Conservation (phyloP, 1,140 invertebrate genomes). For the Prorops nasuta region DNA sequence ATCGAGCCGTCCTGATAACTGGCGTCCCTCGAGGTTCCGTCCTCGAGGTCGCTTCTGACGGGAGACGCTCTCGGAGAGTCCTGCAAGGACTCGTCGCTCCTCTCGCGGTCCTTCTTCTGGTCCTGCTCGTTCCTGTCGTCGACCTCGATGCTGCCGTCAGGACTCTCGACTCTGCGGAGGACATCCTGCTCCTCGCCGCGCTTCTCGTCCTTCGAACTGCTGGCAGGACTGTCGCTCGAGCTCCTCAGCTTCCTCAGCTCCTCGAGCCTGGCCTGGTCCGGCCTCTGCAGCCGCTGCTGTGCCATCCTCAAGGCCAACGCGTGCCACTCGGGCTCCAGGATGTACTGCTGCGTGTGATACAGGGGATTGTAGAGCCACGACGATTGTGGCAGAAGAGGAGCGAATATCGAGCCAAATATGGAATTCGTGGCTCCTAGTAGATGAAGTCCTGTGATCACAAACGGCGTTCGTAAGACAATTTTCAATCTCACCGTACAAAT, state of each 20-base stretch:
- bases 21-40: slow-evolving; percentile 27
- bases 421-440: slow-evolving; percentile 49
- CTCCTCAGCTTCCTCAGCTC: slow-evolving; percentile 44
- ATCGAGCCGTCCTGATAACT: slow-evolving; percentile 33
- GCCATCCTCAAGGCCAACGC: slow-evolving; percentile 50
- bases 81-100: slow-evolving; percentile 47
- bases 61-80: slow-evolving; percentile 43
- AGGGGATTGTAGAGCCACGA: slow-evolving; percentile 52
- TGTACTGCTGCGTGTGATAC: slow-evolving; percentile 51
- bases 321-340: slow-evolving; percentile 46
- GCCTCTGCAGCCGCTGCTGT: slow-evolving; percentile 50
- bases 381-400: slow-evolving; percentile 48
- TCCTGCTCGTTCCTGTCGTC: slow-evolving; percentile 45
- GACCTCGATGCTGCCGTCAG: slow-evolving; percentile 52
- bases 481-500: no score
- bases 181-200: slow-evolving; percentile 27
- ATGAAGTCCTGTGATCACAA: slow-evolving; percentile 42
- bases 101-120: slow-evolving; percentile 30
- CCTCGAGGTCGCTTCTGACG: slow-evolving; percentile 35
- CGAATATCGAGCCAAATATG: slow-evolving; percentile 52
- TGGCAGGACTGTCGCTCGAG: slow-evolving; percentile 39
- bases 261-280: slow-evolving; percentile 43
- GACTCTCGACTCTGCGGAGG: slow-evolving; percentile 37
- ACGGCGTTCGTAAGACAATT: no score
- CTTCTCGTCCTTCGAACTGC: slow-evolving; percentile 30